Percentiles rank a stretch among this genome's conserved stretches.
Conservation (phyloP, 2,113 vertebrate species). For the Tenrec ecaudatus region DNA sequence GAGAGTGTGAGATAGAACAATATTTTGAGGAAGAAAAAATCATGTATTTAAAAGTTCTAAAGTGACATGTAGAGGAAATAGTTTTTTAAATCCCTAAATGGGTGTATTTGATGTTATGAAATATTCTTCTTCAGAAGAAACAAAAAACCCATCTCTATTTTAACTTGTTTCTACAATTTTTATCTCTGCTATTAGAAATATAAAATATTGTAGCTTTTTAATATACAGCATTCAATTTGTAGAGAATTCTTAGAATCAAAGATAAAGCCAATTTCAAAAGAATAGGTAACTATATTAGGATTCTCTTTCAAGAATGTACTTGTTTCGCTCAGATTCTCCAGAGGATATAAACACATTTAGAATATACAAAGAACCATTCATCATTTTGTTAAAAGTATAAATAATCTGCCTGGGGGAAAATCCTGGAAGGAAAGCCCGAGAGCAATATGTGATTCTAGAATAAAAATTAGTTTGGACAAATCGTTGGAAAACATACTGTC, state of each 20-base stretch:
- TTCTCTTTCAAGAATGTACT: constrained; percentile 65
- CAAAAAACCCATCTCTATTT: constrained; percentile 63
- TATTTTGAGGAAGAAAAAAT: background rate
- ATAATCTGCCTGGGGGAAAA: constrained; percentile 65
- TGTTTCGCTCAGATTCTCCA: constrained; percentile 66
- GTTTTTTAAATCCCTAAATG: constrained; percentile 58
- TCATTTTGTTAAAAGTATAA: constrained; percentile 78
- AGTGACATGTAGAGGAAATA: constrained; percentile 33
- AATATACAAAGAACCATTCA: constrained; percentile 77
- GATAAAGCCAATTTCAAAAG: constrained; percentile 71
- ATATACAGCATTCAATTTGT: constrained; percentile 76
- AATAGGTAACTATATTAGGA: constrained; percentile 71
- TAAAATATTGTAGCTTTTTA: constrained; percentile 75
- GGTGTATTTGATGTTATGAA: constrained; percentile 67
- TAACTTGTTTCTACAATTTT: constrained; percentile 67
- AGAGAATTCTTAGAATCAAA: constrained; percentile 72
- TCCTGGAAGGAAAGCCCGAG: constrained; percentile 54
- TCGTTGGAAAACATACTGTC: constrained; percentile 68
- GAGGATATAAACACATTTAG: constrained; percentile 75
- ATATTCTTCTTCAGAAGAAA: constrained; percentile 54
- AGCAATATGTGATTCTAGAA: constrained; percentile 69
- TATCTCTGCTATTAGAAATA: constrained; percentile 72
- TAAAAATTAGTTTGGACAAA: constrained; percentile 80
- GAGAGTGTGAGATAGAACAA: background rate
- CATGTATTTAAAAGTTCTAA: constrained; percentile 53